Evolutionary conservation across 2,888 invertebrate species (phyloP).

Genomic region (Apotomis turbidana): DNA sequence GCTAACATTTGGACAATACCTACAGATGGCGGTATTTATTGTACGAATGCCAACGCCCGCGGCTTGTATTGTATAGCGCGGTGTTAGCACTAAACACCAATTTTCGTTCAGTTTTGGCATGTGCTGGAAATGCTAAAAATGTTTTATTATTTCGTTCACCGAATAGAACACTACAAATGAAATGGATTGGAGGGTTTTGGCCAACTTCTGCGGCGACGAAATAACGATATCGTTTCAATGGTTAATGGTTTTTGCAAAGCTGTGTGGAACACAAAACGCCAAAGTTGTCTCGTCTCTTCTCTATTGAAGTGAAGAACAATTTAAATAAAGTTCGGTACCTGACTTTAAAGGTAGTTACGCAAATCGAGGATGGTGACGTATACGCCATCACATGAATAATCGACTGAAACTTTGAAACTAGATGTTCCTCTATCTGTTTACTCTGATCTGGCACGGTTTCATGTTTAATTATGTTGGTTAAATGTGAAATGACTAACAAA

Average conservation of each 20-base stretch:
- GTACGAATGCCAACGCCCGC: constrained; percentile 21
- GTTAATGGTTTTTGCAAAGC: neutral
- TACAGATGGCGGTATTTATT: neutral
- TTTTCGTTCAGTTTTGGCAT: constrained; percentile 26
- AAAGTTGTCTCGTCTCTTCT: neutral
- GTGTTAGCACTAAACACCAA: constrained; percentile 26
- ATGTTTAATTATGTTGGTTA: too few relatives aligned
- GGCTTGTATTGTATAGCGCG: constrained; percentile 16
- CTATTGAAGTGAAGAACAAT: neutral
- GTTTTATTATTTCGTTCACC: constrained; percentile 8
- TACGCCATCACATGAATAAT: too few relatives aligned
- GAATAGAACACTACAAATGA: neutral
- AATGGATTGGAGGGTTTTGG: constrained; percentile 4
- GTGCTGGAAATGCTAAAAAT: constrained; percentile 18
- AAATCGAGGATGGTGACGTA: neutral
- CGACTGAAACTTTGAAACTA: too few relatives aligned
- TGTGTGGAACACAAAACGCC: neutral
- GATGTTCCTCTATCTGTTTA: too few relatives aligned
- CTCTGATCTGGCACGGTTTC: too few relatives aligned
- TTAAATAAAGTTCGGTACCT: neutral
- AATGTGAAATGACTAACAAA: too few relatives aligned
- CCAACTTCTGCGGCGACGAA: neutral
- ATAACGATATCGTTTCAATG: neutral
- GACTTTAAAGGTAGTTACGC: neutral
- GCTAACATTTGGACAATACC: neutral